A percentile compares a stretch with the other conserved stretches of the same genome.
Evolutionary conservation across 2,888 invertebrate species (phyloP).

Genomic region (Sympetrum striolatum): DNA sequence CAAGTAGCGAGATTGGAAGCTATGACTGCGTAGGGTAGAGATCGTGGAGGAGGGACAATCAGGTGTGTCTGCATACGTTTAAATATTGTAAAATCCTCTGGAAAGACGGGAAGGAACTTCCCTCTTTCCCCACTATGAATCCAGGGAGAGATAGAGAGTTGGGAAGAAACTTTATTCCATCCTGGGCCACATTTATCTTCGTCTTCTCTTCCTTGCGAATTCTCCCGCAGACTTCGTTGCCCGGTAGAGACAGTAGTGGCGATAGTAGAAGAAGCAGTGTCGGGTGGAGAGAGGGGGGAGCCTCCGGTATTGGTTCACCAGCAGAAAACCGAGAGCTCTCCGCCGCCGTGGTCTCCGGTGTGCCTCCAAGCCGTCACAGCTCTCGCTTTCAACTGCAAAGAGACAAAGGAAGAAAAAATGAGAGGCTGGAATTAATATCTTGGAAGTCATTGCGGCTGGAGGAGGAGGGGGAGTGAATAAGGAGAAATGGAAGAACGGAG

Average conservation of each 20-base stretch:
- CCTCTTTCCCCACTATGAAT: not conserved
- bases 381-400: slow-evolving; percentile 75
- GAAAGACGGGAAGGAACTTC: not conserved
- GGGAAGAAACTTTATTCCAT: not conserved
- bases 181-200: not conserved
- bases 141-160: not conserved
- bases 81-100: not conserved
- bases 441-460: not conserved
- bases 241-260: slow-evolving; percentile 8
- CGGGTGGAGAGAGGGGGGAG: not conserved
- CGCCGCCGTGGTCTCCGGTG: slow-evolving; percentile 73
- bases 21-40: too few species aligned
- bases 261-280: slow-evolving; percentile 4
- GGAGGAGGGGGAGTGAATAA: not conserved
- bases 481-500: not conserved
- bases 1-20: too few species aligned
- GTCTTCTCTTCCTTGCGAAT: not conserved
- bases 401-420: slow-evolving; percentile 47
- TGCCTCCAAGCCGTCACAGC: slow-evolving; percentile 79
- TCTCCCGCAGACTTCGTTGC: not conserved
- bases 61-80: not conserved
- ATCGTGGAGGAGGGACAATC: not conserved
- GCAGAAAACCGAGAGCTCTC: slow-evolving; percentile 80
- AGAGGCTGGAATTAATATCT: slow-evolving; percentile 42
- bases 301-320: slow-evolving; percentile 66